Conservation (phyloP, 2,797 vertebrate species). For the Tympanoctomys barrerae region DNA sequence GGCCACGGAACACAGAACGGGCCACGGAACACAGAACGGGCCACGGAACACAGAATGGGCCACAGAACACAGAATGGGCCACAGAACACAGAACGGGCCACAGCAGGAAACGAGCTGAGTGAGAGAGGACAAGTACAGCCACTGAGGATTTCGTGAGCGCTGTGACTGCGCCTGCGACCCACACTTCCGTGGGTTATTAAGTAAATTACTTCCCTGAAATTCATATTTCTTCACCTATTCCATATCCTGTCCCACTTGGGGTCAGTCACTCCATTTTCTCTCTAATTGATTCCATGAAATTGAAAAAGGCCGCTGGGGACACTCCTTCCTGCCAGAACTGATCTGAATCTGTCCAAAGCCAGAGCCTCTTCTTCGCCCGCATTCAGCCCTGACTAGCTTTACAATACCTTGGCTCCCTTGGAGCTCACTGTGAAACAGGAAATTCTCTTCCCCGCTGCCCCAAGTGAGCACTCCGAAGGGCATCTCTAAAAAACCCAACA, state of each 20-base stretch:
- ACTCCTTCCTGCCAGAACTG: constrained; percentile 56
- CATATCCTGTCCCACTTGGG: neutral
- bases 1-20: neutral
- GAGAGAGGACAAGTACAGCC: neutral
- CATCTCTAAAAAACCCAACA: constrained; percentile 50
- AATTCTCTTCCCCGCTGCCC: neutral
- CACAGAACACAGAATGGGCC: too few relatives aligned
- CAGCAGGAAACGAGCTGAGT: neutral
- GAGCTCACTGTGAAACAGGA: constrained; percentile 9
- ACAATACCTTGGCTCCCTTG: constrained; percentile 16
- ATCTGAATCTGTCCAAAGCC: constrained; percentile 57
- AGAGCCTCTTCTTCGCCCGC: constrained; percentile 49
- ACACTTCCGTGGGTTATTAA: constrained; percentile 47
- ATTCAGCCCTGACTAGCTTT: constrained; percentile 65
- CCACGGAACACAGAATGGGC: neutral
- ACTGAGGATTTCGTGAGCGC: constrained; percentile 4
- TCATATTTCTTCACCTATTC: constrained; percentile 36
- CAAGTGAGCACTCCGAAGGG: neutral
- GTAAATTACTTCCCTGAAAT: constrained; percentile 62
- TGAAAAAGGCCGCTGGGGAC: constrained; percentile 53
- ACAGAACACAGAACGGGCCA: neutral
- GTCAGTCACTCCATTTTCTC: constrained; percentile 51
- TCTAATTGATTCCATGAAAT: constrained; percentile 69
- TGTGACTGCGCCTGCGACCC: neutral
- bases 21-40: too few relatives aligned